Evolutionary conservation across 2,797 vertebrate genomes (phyloP), one percentile per base, ranked within the genome.

Genomic region (Ctenopoma kingsleyae): DNA sequence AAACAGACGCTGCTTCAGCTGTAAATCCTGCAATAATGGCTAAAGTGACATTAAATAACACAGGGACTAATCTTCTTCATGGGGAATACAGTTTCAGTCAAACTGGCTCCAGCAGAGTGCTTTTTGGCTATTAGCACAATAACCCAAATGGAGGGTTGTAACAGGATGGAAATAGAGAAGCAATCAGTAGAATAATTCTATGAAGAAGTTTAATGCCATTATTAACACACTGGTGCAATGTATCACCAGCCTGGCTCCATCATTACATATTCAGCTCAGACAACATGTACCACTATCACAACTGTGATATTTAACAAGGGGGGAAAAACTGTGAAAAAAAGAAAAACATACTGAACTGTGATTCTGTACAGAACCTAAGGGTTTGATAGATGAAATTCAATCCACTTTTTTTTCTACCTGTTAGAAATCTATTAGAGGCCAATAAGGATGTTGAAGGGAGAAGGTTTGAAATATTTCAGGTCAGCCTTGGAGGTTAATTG

Each of bases 401-500:
- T 89, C 78, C 74, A 16, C 43, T 78, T 66, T 84, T 86, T n/a
- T 85, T 83, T 78, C 67, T 65, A 81, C 82, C 82, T 85, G 77
- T 90, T 88, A 88, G 86, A 89, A 90, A 92, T 91, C 87, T 92
- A 92, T 92, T 89, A 91, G 75, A 75, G 83, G 61, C 78, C 89
- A 85, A 89, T 87, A 87, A 84, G 76, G 78, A 86, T 74, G 81
- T 58, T 70, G 83, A 76, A 63, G 59, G 82, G 76, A 85, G 83
- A 76, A 46, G 83, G 89, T 84, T 78, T 84, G 86, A 82, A 88
- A 90, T 91, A 92, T 92, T 91, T 89, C 83, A 78, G 93, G 92
- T 93, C 92, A 90, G 85, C 70, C 84, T 88, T 67, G 53, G 83
- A 92, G 92, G 91, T 93, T 94, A 95, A 94, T 94, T 93, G 92